phyloP scores from a whole-genome alignment of 2,113 vertebrate genomes.

The Pteropus alecto region DNA sequence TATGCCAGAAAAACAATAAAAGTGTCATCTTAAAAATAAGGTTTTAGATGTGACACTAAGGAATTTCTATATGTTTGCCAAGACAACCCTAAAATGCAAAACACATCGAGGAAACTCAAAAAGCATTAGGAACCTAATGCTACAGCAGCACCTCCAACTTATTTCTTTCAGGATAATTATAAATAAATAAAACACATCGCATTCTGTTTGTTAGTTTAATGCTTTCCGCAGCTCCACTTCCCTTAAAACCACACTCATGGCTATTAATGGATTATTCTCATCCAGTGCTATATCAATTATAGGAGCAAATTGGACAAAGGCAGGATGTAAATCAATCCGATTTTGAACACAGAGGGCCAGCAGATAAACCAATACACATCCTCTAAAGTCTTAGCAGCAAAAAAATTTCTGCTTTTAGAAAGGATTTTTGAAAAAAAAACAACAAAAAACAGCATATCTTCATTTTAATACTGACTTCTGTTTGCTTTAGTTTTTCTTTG shows the following conservation, averaged over 20 bases:
- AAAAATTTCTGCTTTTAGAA: conserved; percentile 50
- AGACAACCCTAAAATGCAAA: not conserved
- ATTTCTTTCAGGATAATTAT: conserved; percentile 64
- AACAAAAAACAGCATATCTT: not conserved
- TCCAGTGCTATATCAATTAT: conserved; percentile 76
- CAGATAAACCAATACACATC: conserved; percentile 11
- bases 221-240: conserved; percentile 69
- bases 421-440: not conserved
- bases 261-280: conserved; percentile 77
- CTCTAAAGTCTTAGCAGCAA: conserved; percentile 1
- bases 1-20: not conserved
- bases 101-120: not conserved
- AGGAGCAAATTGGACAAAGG: conserved; percentile 62
- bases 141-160: not conserved
- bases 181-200: conserved; percentile 72
- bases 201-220: conserved; percentile 71
- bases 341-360: conserved; percentile 30
- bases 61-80: conserved; percentile 1
- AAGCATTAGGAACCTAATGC: not conserved
- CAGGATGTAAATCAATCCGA: conserved; percentile 72
- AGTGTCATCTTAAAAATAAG: not conserved
- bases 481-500: conserved; percentile 14
- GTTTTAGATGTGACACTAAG: not conserved
- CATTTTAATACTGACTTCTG: not conserved
- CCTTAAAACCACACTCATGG: conserved; percentile 65